Percentiles rank a stretch among this genome's conserved stretches.
Conservation (phyloP, 2,797 vertebrate genomes). For the Xerus rutilus region DNA sequence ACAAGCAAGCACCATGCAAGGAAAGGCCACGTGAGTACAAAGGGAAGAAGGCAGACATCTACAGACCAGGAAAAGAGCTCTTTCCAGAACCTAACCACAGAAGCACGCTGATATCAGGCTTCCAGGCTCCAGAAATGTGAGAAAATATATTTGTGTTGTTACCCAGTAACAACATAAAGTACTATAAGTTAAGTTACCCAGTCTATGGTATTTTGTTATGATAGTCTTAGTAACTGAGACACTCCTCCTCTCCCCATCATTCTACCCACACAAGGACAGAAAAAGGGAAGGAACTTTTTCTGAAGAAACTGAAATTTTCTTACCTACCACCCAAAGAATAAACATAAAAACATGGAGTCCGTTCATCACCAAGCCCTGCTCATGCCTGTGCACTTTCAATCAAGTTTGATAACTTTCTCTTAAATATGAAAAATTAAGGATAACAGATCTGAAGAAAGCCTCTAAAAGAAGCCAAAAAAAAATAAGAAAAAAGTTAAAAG, state of each 20-base stretch:
- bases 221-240: neutral
- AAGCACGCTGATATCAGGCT: neutral
- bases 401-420: slow-evolving; percentile 25
- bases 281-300: slow-evolving; percentile 34
- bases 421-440: slow-evolving; percentile 37
- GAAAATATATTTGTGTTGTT: neutral
- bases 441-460: slow-evolving; percentile 47
- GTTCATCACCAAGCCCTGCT: slow-evolving; percentile 48
- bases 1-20: neutral
- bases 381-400: slow-evolving; percentile 32
- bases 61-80: neutral
- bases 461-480: slow-evolving; percentile 50
- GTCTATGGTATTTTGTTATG: neutral
- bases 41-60: neutral
- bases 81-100: neutral
- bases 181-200: neutral
- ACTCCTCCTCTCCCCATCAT: neutral
- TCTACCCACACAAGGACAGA: neutral
- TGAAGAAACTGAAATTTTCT: slow-evolving; percentile 56
- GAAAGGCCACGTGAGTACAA: neutral
- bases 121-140: neutral
- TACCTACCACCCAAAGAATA: neutral
- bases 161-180: no score
- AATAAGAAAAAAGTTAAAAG: neutral
- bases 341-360: neutral